These are phyloP conservation scores for Eilema griseolum DNA, from an alignment of 2,888 invertebrate species.

Conservation along the genomic window DNA sequence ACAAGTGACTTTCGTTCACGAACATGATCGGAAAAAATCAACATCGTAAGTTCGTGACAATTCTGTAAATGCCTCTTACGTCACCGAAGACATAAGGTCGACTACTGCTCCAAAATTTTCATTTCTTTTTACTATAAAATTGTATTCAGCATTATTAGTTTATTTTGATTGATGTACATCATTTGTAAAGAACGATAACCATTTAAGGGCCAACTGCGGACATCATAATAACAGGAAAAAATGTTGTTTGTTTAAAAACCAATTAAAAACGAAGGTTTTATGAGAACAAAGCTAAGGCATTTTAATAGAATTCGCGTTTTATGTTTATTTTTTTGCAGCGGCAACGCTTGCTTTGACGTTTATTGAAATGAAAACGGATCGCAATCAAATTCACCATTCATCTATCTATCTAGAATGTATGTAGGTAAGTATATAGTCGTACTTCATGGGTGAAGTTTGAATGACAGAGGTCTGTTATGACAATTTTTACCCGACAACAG, in stretches of 20 bases:
- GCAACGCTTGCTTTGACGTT: not conserved
- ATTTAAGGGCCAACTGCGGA: not conserved
- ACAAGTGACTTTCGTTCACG: too few relatives aligned
- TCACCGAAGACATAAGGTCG: too few relatives aligned
- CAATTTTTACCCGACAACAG: too few relatives aligned
- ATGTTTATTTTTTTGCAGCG: slow-evolving; percentile 1
- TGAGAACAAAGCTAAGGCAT: slow-evolving; percentile 3
- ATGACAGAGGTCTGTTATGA: too few relatives aligned
- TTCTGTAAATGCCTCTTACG: too few relatives aligned
- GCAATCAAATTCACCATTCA: not conserved
- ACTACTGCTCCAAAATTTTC: not conserved
- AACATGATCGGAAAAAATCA: too few relatives aligned
- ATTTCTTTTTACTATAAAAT: not conserved
- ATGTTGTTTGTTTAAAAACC: slow-evolving; percentile 4
- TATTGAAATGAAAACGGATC: not conserved
- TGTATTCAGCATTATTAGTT: not conserved
- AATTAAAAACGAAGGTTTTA: slow-evolving; percentile 3
- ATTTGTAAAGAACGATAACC: not conserved
- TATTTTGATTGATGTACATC: not conserved
- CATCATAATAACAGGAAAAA: not conserved
- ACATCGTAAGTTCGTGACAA: too few relatives aligned
- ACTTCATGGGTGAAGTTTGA: too few relatives aligned
- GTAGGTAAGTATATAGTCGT: too few relatives aligned
- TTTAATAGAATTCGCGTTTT: not conserved
- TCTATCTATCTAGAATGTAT: too few relatives aligned